These are phyloP conservation scores for Agrochola circellaris DNA, from an alignment of 2,888 invertebrate species.

Conservation along the genomic window DNA sequence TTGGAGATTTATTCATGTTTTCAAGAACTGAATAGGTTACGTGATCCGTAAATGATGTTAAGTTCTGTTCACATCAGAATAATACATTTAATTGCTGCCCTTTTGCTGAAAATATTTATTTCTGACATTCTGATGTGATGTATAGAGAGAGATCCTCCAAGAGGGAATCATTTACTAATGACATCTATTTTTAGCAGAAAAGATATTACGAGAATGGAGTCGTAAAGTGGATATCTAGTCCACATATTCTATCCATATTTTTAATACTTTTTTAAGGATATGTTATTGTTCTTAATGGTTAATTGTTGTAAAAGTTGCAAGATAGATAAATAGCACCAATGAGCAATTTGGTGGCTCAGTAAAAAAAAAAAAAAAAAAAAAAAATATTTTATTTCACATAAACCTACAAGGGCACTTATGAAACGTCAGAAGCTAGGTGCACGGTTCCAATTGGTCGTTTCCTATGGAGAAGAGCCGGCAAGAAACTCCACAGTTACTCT, in stretches of 20 bases:
- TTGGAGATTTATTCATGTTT: conserved; percentile 16
- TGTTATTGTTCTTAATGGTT: neutral
- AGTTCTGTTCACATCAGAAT: neutral
- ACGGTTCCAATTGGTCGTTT: no score
- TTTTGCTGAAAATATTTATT: neutral
- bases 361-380: no score
- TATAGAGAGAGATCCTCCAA: no score
- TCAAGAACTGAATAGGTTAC: conserved; percentile 21
- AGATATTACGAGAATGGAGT: neutral
- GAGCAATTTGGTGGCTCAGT: neutral
- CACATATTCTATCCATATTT: neutral
- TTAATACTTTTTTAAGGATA: neutral
- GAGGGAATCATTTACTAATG: conserved; percentile 1
- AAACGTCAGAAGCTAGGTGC: no score
- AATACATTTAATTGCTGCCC: neutral
- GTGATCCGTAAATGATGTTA: conserved; percentile 3
- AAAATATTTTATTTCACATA: no score
- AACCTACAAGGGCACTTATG: no score
- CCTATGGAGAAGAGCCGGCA: no score
- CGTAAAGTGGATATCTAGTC: neutral
- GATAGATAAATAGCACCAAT: no score
- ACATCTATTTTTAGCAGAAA: neutral
- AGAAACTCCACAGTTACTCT: no score
- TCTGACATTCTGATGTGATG: neutral
- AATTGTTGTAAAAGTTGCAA: neutral